phyloP scores from a whole-genome alignment of 2,888 invertebrate species.

The Vandiemenella viatica region DNA sequence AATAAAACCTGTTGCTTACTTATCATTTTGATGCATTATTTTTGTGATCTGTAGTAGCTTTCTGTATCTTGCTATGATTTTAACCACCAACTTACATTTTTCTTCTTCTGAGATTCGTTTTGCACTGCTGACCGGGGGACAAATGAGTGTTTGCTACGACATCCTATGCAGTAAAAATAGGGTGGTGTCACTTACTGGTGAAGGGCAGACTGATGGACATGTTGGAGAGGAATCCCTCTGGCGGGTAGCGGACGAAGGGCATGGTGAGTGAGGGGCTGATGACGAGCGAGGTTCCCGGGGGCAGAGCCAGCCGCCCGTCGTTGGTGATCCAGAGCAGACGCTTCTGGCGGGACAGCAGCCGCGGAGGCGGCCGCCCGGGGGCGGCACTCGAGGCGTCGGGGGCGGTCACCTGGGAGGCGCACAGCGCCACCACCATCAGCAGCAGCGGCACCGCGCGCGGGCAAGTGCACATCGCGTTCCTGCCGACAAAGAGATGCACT shows the following conservation, averaged over 20 bases:
- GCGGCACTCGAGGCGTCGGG: background rate
- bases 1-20: too few species aligned
- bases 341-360: constrained; percentile 49
- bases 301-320: constrained; percentile 67
- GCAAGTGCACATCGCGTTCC: too few species aligned
- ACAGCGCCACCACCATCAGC: background rate
- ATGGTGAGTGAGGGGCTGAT: constrained; percentile 67
- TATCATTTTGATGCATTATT: too few species aligned
- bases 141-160: background rate
- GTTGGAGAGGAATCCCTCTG: constrained; percentile 71
- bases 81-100: too few species aligned
- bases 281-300: constrained; percentile 65
- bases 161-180: background rate
- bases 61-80: too few species aligned
- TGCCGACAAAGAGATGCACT: too few species aligned
- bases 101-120: too few species aligned
- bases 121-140: too few species aligned
- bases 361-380: background rate
- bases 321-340: constrained; percentile 73
- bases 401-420: background rate
- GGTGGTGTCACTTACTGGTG: constrained; percentile 53
- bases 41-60: too few species aligned
- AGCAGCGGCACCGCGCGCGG: too few species aligned
- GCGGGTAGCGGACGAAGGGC: constrained; percentile 72
- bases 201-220: constrained; percentile 70